A percentile compares a stretch with the other conserved stretches of the same genome.
phyloP scores from a whole-genome alignment of 2,113 vertebrate genomes.

The Silurus asotus region DNA sequence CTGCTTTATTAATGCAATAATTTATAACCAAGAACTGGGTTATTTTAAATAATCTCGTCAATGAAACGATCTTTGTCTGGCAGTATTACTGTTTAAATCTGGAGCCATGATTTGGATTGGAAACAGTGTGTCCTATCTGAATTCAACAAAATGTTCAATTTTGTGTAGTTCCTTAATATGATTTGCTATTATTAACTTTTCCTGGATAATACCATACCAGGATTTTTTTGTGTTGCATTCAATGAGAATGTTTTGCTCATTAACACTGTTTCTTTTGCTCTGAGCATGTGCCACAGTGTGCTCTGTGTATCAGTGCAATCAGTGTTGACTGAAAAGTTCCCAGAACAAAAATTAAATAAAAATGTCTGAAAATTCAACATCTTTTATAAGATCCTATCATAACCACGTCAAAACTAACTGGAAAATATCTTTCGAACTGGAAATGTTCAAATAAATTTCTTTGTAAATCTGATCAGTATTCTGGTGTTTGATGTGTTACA shows the following conservation, averaged over 20 bases:
- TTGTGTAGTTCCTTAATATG: background rate
- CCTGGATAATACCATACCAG: too few relatives aligned
- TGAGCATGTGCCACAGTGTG: background rate
- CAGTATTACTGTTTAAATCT: background rate
- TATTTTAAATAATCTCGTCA: background rate
- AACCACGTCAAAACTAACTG: background rate
- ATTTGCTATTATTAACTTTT: background rate
- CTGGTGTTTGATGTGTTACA: conserved; percentile 58
- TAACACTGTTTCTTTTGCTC: background rate
- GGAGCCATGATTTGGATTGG: background rate
- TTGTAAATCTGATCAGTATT: background rate
- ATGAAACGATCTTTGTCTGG: background rate
- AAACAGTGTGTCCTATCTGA: background rate
- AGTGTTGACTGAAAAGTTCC: background rate
- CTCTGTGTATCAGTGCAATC: background rate
- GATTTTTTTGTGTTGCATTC: background rate
- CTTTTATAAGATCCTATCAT: background rate
- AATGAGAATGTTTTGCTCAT: background rate
- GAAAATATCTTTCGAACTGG: background rate
- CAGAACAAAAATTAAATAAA: background rate
- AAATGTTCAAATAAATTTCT: background rate
- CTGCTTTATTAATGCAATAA: background rate
- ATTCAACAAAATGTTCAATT: background rate
- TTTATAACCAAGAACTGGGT: too few relatives aligned
- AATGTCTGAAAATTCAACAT: background rate